A percentile compares a stretch with the other conserved stretches of the same genome.
Evolutionary conservation across 2,113 vertebrate genomes (phyloP).

Genomic region (Tachycineta bicolor): DNA sequence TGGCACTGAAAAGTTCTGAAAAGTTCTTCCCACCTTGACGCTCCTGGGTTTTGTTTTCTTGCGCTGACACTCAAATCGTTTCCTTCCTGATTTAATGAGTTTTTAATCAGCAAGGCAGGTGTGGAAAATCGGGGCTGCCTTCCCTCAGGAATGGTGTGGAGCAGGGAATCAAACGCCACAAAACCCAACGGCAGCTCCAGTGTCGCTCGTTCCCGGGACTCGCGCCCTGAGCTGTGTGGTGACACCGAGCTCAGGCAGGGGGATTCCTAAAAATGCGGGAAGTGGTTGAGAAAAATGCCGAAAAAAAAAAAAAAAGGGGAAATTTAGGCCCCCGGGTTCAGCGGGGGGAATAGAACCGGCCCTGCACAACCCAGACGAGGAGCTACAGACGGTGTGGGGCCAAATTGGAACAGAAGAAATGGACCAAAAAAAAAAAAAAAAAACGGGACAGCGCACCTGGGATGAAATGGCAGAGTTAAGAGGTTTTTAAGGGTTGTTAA

Average conservation of each 20-base stretch:
- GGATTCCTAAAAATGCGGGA: constrained; percentile 33
- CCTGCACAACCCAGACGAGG: not conserved
- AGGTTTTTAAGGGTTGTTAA: not conserved
- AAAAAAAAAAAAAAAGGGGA: not conserved
- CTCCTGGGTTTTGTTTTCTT: not conserved
- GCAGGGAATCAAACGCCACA: not conserved
- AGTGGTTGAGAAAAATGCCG: not conserved
- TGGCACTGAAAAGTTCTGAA: not conserved
- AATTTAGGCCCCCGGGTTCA: constrained; percentile 30
- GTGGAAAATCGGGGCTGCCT: not conserved
- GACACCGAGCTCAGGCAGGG: not conserved
- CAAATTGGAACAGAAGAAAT: not conserved
- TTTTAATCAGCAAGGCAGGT: not conserved
- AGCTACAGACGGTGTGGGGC: not conserved
- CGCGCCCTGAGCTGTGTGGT: not conserved
- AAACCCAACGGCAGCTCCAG: not conserved
- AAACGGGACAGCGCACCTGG: not conserved
- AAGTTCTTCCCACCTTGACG: fast-evolving
- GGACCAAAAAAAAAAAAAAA: not conserved
- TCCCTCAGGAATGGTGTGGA: not conserved
- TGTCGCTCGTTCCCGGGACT: not conserved
- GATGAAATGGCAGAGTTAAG: not conserved
- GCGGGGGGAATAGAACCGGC: not conserved
- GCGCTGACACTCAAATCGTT: not conserved
- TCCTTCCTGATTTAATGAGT: not conserved